Conservation (phyloP, 1,140 invertebrate species). For the Drosophila asahinai region DNA sequence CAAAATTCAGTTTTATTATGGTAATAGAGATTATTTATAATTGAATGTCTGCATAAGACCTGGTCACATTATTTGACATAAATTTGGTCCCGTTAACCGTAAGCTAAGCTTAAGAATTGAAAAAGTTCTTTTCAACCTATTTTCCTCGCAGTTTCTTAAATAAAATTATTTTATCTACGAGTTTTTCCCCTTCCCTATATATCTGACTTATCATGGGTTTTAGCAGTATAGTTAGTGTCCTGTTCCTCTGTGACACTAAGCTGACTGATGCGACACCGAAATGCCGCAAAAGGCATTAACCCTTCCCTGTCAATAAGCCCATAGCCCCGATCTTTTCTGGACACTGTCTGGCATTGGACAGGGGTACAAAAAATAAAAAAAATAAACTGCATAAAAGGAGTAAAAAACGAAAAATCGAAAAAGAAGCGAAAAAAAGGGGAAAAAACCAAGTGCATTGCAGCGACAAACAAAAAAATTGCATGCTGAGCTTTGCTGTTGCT, state of each 20-base stretch:
- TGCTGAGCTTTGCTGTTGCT: conserved; percentile 62
- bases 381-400: conserved; percentile 17
- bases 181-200: neutral
- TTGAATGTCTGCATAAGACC: neutral
- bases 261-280: conserved; percentile 30
- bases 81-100: too few species aligned
- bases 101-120: too few species aligned
- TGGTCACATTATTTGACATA: too few species aligned
- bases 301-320: conserved; percentile 40
- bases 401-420: conserved; percentile 32
- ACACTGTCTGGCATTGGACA: conserved; percentile 38
- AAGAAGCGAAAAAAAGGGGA: conserved; percentile 47
- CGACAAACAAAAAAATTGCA: conserved; percentile 59
- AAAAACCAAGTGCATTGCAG: conserved; percentile 59
- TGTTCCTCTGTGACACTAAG: conserved; percentile 41
- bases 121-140: too few species aligned
- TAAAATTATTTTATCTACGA: neutral
- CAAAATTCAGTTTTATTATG: too few species aligned
- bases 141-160: neutral
- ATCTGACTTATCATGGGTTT: neutral
- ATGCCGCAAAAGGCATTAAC: conserved; percentile 36
- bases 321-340: conserved; percentile 48
- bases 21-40: too few species aligned
- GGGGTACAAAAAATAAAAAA: conserved; percentile 12
- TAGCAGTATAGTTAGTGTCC: conserved; percentile 19